Percentiles rank a stretch among this genome's conserved stretches.
Evolutionary conservation across 2,113 vertebrate species (phyloP).

Genomic region (Gambusia holbrooki): DNA sequence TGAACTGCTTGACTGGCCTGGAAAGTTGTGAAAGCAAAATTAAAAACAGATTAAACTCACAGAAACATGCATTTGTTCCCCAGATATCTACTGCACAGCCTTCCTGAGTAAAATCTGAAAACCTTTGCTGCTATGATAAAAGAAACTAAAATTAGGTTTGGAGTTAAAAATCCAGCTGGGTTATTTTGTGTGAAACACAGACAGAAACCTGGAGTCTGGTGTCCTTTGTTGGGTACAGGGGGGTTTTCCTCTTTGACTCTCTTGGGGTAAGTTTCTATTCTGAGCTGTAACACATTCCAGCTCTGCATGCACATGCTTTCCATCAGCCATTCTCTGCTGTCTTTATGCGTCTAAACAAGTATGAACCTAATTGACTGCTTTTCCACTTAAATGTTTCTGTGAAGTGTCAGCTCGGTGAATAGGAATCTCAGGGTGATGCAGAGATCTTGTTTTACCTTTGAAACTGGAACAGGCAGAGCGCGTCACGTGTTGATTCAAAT

Average conservation of each 20-base stretch:
- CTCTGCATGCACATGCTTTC: slow-evolving; percentile 75
- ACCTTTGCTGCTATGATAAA: background rate
- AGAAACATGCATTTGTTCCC: no score
- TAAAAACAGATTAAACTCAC: no score
- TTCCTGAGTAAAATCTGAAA: background rate
- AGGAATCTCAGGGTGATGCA: slow-evolving; percentile 34
- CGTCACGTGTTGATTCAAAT: slow-evolving; percentile 52
- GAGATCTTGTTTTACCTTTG: slow-evolving; percentile 50
- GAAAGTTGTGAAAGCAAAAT: no score
- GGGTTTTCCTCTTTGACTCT: slow-evolving; percentile 69
- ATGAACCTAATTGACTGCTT: background rate
- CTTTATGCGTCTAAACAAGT: background rate
- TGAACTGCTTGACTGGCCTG: no score
- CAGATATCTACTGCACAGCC: no score
- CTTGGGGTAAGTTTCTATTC: slow-evolving; percentile 75
- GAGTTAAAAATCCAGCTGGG: slow-evolving; percentile 8
- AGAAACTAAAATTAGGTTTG: background rate
- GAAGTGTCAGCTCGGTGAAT: background rate
- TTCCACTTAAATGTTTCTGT: background rate
- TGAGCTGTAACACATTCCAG: slow-evolving; percentile 76
- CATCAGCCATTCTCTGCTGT: slow-evolving; percentile 57
- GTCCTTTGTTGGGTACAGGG: slow-evolving; percentile 68
- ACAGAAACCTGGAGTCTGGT: slow-evolving; percentile 29
- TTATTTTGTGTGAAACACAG: slow-evolving; percentile 25
- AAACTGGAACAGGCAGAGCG: slow-evolving; percentile 38